A percentile compares a stretch with the other conserved stretches of the same genome.
Evolutionary conservation across 2,888 invertebrate species (phyloP).

Genomic region (Chymomyza amoena): DNA sequence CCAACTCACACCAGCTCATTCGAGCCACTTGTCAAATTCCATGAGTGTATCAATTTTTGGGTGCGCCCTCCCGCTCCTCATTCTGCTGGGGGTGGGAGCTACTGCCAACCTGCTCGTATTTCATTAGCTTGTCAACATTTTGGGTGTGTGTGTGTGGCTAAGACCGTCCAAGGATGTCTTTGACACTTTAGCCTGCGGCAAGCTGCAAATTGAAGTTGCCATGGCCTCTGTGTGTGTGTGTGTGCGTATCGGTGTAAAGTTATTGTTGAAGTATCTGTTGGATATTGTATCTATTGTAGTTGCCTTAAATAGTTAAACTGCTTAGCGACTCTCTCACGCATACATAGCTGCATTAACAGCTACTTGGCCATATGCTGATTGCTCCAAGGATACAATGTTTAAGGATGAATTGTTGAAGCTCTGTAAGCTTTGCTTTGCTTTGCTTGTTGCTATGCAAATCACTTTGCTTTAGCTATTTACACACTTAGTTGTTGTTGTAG

Average conservation of each 20-base stretch:
- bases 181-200: constrained; percentile 70
- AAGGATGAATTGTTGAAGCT: background rate
- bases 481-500: constrained; percentile 32
- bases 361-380: constrained; percentile 36
- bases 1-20: background rate
- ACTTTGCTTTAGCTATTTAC: constrained; percentile 55
- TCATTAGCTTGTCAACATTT: constrained; percentile 73
- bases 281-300: constrained; percentile 28
- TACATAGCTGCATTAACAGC: constrained; percentile 31
- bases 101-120: constrained; percentile 60
- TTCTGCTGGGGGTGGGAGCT: background rate
- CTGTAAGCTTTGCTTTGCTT: background rate
- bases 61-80: constrained; percentile 5
- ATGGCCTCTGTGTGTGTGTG: constrained; percentile 30
- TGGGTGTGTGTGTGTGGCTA: constrained; percentile 42
- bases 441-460: constrained; percentile 71
- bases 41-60: constrained; percentile 64
- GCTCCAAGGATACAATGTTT: background rate
- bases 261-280: constrained; percentile 28
- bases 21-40: constrained; percentile 19
- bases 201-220: constrained; percentile 56
- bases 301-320: constrained; percentile 69
- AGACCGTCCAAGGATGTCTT: constrained; percentile 53
- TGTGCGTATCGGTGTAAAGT: background rate
- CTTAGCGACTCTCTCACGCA: constrained; percentile 30